Conservation (phyloP, 2,888 invertebrate species). For the Netelia virgata region DNA sequence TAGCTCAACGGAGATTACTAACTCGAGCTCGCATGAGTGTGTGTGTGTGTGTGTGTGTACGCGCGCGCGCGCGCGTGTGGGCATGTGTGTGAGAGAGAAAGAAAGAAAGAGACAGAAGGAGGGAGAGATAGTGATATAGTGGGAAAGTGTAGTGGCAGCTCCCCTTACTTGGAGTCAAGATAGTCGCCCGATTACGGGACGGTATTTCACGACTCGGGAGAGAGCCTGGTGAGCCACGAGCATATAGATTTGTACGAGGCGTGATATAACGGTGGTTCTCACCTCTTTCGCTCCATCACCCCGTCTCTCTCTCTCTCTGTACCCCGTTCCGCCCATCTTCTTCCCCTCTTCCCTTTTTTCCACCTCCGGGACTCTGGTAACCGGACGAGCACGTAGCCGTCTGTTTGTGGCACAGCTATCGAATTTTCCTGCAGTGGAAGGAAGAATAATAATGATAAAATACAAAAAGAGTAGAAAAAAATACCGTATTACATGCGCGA, state of each 20-base stretch:
- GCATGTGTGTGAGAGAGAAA: constrained; percentile 46
- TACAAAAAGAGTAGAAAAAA: constrained; percentile 45
- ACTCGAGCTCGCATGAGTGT: constrained; percentile 23
- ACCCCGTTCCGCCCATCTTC: constrained; percentile 33
- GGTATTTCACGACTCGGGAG: constrained; percentile 60
- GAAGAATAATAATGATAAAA: constrained; percentile 29
- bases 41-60: not conserved
- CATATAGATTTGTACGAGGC: constrained; percentile 62
- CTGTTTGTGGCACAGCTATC: constrained; percentile 70
- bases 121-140: constrained; percentile 60
- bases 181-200: constrained; percentile 66
- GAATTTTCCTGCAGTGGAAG: constrained; percentile 67
- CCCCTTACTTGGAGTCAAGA: constrained; percentile 65
- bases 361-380: constrained; percentile 68
- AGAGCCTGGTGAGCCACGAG: constrained; percentile 47
- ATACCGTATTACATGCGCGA: constrained; percentile 45
- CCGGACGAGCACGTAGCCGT: constrained; percentile 71
- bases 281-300: constrained; percentile 62
- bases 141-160: constrained; percentile 60
- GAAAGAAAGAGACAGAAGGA: constrained; percentile 40
- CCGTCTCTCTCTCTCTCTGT: constrained; percentile 53
- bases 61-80: not conserved
- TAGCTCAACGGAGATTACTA: constrained; percentile 41
- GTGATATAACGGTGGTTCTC: constrained; percentile 78
- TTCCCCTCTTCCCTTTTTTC: constrained; percentile 27